Conservation (phyloP, 2,888 invertebrate genomes). For the Orchesellides sinensis region DNA sequence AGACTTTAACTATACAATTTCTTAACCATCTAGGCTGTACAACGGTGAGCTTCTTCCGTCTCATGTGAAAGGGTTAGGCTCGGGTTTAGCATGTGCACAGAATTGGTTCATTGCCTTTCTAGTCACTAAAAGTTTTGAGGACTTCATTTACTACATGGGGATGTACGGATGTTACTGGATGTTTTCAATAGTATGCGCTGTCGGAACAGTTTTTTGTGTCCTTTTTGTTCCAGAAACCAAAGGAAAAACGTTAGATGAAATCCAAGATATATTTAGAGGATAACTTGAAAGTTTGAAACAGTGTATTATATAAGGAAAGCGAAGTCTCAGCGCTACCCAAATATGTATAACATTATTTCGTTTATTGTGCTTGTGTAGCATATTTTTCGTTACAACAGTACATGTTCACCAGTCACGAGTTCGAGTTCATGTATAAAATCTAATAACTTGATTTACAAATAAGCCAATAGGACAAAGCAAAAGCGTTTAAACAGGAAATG, state of each 20-base stretch:
- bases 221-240: slow-evolving; percentile 72
- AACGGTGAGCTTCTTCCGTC: slow-evolving; percentile 85
- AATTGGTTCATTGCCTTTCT: slow-evolving; percentile 87
- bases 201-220: slow-evolving; percentile 66
- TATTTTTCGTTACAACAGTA: too few relatives aligned
- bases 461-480: too few relatives aligned
- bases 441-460: too few relatives aligned
- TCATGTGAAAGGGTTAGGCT: slow-evolving; percentile 81
- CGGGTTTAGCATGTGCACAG: slow-evolving; percentile 81
- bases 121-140: slow-evolving; percentile 76
- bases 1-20: background rate
- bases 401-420: too few relatives aligned
- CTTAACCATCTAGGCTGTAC: slow-evolving; percentile 23
- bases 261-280: slow-evolving; percentile 59
- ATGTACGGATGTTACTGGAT: slow-evolving; percentile 69
- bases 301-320: too few relatives aligned
- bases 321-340: too few relatives aligned
- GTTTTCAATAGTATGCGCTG: slow-evolving; percentile 68
- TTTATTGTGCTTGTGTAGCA: too few relatives aligned
- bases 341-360: too few relatives aligned
- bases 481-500: too few relatives aligned
- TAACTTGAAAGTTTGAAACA: too few relatives aligned
- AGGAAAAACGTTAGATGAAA: slow-evolving; percentile 78
- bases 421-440: too few relatives aligned
- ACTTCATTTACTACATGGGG: slow-evolving; percentile 75